These are phyloP conservation scores for Cyclina sinensis DNA, from an alignment of 1,140 invertebrate genomes.

Conservation along the genomic window DNA sequence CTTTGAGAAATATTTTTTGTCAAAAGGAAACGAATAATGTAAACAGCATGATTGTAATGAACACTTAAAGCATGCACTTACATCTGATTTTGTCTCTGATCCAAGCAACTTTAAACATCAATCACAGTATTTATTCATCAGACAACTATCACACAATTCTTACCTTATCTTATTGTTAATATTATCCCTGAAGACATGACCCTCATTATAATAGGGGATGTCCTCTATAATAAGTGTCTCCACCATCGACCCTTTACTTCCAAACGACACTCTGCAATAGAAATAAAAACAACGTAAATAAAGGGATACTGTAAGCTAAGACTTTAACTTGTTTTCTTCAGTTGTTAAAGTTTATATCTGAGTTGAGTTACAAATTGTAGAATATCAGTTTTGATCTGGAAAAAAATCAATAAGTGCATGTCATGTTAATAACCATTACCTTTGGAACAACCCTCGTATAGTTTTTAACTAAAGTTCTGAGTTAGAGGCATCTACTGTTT, in stretches of 20 bases:
- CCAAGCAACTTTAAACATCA: no score
- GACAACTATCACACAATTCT: conserved; percentile 4
- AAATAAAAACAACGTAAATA: neutral
- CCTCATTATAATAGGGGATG: conserved; percentile 66
- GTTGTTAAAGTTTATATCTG: neutral
- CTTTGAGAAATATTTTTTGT: no score
- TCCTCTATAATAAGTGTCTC: conserved; percentile 82
- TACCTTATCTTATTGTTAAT: conserved; percentile 67
- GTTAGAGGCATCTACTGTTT: neutral
- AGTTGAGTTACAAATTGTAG: neutral
- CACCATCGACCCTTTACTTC: conserved; percentile 80
- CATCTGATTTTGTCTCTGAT: no score
- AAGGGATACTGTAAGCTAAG: neutral
- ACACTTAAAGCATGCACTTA: no score
- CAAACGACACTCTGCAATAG: conserved; percentile 79
- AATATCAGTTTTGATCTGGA: neutral
- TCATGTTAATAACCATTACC: neutral
- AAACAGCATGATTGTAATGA: no score
- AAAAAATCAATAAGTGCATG: neutral
- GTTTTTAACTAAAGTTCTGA: neutral
- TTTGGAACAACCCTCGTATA: neutral
- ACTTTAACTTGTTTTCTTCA: neutral
- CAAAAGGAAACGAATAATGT: no score
- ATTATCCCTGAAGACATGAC: conserved; percentile 59
- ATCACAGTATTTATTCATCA: no score